phyloP scores from a whole-genome alignment of 2,113 vertebrate genomes.

The Coracopsis vasa region DNA sequence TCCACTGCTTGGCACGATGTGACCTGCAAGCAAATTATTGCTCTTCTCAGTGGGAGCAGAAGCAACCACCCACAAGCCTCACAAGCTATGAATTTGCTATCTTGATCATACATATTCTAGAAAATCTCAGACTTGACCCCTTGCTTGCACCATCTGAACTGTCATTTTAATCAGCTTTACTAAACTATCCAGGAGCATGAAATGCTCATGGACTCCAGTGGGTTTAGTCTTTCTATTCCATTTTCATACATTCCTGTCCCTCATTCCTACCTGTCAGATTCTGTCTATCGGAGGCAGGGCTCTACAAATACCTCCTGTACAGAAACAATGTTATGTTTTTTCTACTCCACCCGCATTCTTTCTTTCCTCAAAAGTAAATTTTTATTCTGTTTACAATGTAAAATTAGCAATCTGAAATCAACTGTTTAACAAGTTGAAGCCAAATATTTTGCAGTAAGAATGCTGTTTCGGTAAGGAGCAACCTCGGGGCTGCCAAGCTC shows the following conservation, averaged over 20 bases:
- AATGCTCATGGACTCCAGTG: neutral
- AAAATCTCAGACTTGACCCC: neutral
- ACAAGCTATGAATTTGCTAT: neutral
- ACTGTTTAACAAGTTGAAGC: neutral
- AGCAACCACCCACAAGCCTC: neutral
- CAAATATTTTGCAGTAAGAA: neutral
- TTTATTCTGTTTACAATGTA: neutral
- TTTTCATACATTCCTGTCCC: neutral
- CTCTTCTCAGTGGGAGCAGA: neutral
- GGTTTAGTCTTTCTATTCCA: neutral
- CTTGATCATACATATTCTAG: neutral
- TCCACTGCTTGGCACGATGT: conserved; percentile 8
- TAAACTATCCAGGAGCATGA: neutral
- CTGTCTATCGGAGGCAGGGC: neutral
- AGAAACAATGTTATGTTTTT: neutral
- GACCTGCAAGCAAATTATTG: conserved; percentile 50
- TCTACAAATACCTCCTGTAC: neutral
- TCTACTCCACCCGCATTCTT: neutral
- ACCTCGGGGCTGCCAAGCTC: neutral
- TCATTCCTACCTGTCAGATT: neutral
- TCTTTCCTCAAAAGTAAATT: rapidly evolving
- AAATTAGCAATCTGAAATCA: neutral
- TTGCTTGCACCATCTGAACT: neutral
- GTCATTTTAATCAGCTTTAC: neutral
- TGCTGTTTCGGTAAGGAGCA: neutral